These are phyloP conservation scores for Lasius platythorax DNA, from an alignment of 2,888 invertebrate genomes.

Conservation along the genomic window DNA sequence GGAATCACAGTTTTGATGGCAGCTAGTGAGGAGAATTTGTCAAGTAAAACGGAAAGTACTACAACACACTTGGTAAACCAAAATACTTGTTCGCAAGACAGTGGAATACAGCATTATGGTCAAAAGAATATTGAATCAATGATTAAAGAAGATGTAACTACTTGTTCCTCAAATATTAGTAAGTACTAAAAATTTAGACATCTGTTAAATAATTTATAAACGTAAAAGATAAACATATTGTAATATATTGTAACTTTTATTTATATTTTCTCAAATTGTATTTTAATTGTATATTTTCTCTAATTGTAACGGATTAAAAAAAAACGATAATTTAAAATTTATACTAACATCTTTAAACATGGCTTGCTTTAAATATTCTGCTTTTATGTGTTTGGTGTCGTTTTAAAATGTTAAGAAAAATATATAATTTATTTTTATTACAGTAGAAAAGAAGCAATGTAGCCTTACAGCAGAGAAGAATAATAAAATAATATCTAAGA, in stretches of 20 bases:
- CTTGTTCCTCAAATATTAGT: slow-evolving; percentile 60
- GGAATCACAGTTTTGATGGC: slow-evolving; percentile 80
- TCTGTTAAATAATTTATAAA: not conserved
- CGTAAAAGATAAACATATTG: not conserved
- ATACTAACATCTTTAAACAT: slow-evolving; percentile 31
- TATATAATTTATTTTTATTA: slow-evolving; percentile 45
- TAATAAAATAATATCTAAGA: slow-evolving; percentile 85
- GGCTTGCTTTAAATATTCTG: not conserved
- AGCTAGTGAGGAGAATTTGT: slow-evolving; percentile 78
- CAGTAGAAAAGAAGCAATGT: slow-evolving; percentile 66
- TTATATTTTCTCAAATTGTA: not conserved
- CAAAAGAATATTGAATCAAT: slow-evolving; percentile 67
- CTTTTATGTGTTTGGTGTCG: not conserved
- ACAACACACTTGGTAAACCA: slow-evolving; percentile 68
- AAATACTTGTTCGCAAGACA: slow-evolving; percentile 59
- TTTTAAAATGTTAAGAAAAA: not conserved
- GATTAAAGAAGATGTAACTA: slow-evolving; percentile 63
- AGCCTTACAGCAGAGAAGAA: slow-evolving; percentile 78
- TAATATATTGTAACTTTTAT: not conserved
- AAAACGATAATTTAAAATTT: slow-evolving; percentile 1
- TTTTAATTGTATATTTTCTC: not conserved
- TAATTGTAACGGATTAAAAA: not conserved
- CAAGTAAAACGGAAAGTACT: slow-evolving; percentile 73
- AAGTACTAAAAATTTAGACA: slow-evolving; percentile 37
- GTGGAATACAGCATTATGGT: slow-evolving; percentile 56